These are phyloP conservation scores for Ridgeia piscesae DNA, from an alignment of 1,140 invertebrate species.

Conservation along the genomic window DNA sequence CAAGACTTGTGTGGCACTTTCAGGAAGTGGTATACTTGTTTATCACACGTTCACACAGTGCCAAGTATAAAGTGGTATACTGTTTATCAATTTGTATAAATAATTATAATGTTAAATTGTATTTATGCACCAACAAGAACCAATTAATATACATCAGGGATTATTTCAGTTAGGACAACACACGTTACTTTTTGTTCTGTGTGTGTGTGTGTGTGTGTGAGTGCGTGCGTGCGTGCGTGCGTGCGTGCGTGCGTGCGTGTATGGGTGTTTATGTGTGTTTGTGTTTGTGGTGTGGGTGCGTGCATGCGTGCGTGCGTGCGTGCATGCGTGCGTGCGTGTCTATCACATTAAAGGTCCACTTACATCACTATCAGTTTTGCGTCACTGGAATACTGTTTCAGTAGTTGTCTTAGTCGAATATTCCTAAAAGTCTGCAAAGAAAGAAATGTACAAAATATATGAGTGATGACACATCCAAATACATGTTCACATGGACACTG, in stretches of 20 bases:
- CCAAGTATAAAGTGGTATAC: too few species aligned
- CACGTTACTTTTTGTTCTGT: too few species aligned
- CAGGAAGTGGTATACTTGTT: too few species aligned
- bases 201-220: not conserved
- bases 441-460: constrained; percentile 22
- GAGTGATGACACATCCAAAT: not conserved
- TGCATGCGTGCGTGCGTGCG: not conserved
- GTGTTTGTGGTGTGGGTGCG: not conserved
- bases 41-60: too few species aligned
- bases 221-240: not conserved
- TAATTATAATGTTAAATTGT: too few species aligned
- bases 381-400: constrained; percentile 79
- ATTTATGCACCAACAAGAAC: too few species aligned
- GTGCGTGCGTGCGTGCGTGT: not conserved
- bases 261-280: too few species aligned
- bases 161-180: too few species aligned
- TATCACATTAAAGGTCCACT: constrained; percentile 52
- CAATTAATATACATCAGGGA: too few species aligned
- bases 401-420: constrained; percentile 78
- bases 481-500: not conserved
- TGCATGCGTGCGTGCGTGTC: too few species aligned
- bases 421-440: constrained; percentile 75
- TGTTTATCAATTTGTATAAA: too few species aligned
- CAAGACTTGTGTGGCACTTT: too few species aligned
- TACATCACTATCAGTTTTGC: constrained; percentile 87